A percentile compares a stretch with the other conserved stretches of the same genome.
phyloP scores from a whole-genome alignment of 2,797 vertebrate genomes.

The Acanthornis magna region DNA sequence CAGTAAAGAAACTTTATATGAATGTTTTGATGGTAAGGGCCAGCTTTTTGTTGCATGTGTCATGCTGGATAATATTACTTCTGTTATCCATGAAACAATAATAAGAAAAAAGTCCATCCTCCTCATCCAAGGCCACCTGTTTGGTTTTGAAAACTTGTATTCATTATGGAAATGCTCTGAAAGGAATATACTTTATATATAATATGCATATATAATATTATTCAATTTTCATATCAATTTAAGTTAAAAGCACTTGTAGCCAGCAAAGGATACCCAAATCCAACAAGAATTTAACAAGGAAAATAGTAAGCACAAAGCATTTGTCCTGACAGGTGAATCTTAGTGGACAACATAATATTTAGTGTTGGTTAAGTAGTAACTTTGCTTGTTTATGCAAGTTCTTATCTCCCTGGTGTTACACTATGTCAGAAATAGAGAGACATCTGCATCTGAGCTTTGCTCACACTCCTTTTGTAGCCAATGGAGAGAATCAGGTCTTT shows the following conservation, averaged over 20 bases:
- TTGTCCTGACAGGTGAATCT: neutral
- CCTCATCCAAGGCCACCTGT: neutral
- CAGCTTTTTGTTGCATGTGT: neutral
- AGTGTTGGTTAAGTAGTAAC: neutral
- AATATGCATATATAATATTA: neutral
- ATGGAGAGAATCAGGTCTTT: neutral
- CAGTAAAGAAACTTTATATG: neutral
- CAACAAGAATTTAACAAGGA: neutral
- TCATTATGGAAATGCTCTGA: neutral
- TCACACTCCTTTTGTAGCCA: rapidly evolving
- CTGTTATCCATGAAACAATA: neutral
- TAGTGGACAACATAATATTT: neutral
- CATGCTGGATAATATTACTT: neutral
- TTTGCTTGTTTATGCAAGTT: neutral
- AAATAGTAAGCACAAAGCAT: neutral
- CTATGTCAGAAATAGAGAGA: neutral
- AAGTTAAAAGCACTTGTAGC: neutral
- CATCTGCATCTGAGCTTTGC: neutral
- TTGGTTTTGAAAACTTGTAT: neutral
- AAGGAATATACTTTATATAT: neutral
- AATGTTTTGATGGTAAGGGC: neutral
- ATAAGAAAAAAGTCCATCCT: neutral
- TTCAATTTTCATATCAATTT: neutral
- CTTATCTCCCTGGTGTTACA: neutral
- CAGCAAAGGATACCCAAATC: neutral